phyloP scores from a whole-genome alignment of 2,888 invertebrate species.

The Eubasilissa splendida region DNA sequence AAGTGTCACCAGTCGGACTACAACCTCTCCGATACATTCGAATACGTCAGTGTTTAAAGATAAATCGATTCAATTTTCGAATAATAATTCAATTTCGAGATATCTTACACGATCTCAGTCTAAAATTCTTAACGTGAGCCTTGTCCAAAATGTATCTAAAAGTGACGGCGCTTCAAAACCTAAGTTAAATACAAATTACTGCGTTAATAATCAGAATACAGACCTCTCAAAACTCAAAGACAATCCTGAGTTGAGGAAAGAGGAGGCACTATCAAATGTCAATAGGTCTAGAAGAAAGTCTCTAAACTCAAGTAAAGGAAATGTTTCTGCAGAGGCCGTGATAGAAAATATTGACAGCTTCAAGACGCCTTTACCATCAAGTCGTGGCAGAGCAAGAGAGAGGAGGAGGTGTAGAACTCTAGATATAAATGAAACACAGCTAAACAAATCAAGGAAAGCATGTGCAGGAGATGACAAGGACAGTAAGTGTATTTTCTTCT shows the following conservation, averaged over 20 bases:
- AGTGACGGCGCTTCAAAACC: neutral
- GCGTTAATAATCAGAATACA: neutral
- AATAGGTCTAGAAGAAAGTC: neutral
- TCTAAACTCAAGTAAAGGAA: neutral
- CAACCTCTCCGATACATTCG: neutral
- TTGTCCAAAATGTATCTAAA: neutral
- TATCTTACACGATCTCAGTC: constrained; percentile 17
- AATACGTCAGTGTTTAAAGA: neutral
- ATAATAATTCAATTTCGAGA: constrained; percentile 2
- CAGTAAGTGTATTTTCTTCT: no score
- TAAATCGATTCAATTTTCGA: neutral
- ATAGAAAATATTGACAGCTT: neutral
- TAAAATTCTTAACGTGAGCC: constrained; percentile 1
- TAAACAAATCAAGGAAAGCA: neutral
- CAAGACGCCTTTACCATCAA: neutral
- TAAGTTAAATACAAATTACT: neutral
- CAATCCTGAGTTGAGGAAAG: neutral
- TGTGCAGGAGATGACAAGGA: no score
- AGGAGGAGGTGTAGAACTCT: neutral
- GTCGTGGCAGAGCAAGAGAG: neutral
- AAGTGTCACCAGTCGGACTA: neutral
- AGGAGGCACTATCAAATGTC: neutral
- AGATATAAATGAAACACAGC: neutral
- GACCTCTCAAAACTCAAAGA: neutral
- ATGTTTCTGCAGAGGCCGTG: no score